Percentiles rank a stretch among this genome's conserved stretches.
Conservation (phyloP, 2,888 invertebrate species). For the Dryococelus australis region DNA sequence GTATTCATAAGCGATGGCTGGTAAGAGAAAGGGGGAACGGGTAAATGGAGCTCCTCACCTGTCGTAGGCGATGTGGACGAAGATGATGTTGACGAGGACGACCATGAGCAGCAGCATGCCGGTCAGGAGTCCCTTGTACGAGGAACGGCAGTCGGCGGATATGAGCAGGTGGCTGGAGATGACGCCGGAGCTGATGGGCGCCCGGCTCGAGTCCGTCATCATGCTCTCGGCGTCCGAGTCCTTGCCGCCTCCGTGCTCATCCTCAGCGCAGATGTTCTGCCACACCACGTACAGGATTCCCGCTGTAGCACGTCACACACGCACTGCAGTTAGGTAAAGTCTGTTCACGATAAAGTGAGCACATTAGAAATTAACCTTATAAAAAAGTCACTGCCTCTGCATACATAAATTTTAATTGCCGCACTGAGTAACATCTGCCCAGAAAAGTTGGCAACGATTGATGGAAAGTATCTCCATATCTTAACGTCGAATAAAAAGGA, state of each 20-base stretch:
- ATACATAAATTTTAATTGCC: too few relatives aligned
- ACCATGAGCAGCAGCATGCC: constrained; percentile 69
- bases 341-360: too few relatives aligned
- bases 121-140: constrained; percentile 76
- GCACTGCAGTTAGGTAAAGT: background rate
- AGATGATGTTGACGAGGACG: constrained; percentile 66
- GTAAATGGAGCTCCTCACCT: constrained; percentile 55
- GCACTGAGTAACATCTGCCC: too few relatives aligned
- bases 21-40: background rate
- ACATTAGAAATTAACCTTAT: too few relatives aligned
- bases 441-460: too few relatives aligned
- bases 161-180: constrained; percentile 65
- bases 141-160: constrained; percentile 77
- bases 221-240: constrained; percentile 45
- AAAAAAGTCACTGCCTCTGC: too few relatives aligned
- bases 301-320: constrained; percentile 58
- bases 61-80: constrained; percentile 62
- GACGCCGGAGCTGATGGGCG: constrained; percentile 9
- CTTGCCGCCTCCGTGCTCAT: constrained; percentile 57
- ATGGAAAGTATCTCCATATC: too few relatives aligned
- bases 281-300: constrained; percentile 77
- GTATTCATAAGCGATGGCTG: too few relatives aligned
- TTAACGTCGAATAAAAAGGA: too few relatives aligned
- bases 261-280: constrained; percentile 70
- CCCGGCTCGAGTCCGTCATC: background rate